Evolutionary conservation across 2,113 vertebrate species (phyloP).

Genomic region (Electrona antarctica): DNA sequence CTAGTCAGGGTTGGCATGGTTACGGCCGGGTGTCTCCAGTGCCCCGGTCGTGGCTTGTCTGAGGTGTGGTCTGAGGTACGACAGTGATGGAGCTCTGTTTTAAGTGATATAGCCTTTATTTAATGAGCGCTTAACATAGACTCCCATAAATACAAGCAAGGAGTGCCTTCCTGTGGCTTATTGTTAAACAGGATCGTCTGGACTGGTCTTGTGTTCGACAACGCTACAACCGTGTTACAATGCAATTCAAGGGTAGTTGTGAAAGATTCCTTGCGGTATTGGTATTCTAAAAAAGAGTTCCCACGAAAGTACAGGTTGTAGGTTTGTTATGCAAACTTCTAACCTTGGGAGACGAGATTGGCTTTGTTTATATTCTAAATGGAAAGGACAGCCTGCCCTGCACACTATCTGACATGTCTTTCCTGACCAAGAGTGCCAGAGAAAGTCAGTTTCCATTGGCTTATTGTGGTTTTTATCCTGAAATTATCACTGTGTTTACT

Average conservation of each 20-base stretch:
- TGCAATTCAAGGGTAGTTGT: not conserved
- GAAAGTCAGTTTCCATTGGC: conserved; percentile 47
- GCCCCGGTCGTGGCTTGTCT: not conserved
- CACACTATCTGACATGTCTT: conserved; percentile 50
- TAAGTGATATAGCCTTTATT: conserved; percentile 17
- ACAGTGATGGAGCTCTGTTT: not conserved
- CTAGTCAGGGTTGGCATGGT: conserved; percentile 3
- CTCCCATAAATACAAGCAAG: conserved; percentile 33
- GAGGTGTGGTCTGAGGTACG: not conserved
- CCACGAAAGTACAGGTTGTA: not conserved
- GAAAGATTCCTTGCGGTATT: not conserved
- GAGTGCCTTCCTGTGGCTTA: conserved; percentile 15
- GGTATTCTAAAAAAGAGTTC: conserved; percentile 2
- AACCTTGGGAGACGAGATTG: conserved; percentile 39
- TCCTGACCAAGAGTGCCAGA: conserved; percentile 38
- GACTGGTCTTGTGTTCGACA: conserved; percentile 3
- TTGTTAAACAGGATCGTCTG: conserved; percentile 8
- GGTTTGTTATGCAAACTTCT: not conserved
- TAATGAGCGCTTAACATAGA: conserved; percentile 35
- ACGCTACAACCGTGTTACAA: not conserved
- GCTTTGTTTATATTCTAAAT: conserved; percentile 52
- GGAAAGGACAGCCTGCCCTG: conserved; percentile 35
- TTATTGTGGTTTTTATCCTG: conserved; percentile 59
- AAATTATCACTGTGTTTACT: conserved; percentile 54
- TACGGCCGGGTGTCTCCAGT: conserved; percentile 5